Evolutionary conservation across 2,113 vertebrate genomes (phyloP), one percentile per base, ranked within the genome.

Genomic region (Phaetusa simplex): DNA sequence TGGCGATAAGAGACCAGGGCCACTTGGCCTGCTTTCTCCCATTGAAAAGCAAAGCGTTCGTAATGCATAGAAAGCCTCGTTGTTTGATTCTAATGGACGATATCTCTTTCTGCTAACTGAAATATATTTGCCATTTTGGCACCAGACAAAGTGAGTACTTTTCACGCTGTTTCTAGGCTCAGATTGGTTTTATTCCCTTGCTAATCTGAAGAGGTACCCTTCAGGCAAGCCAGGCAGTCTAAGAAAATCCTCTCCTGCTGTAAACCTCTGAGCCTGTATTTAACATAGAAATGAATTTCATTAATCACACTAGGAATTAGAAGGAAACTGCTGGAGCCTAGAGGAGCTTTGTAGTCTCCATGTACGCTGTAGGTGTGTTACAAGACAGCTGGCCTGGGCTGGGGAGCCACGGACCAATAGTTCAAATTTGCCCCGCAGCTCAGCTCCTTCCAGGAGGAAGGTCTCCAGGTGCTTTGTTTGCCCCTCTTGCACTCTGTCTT

Each of bases 171-270:
- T 90, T 94, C 56, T 77, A n/a, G 56, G 65, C 59, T 82, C 55
- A 43, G 47, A 64, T 72, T 80, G 58, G 27, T 77, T 94, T 94
- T 82, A 76, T 91, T 90, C 65, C 65, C 30, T 89, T 87, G 87
- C 29, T 85, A 79, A 82, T 90, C 78, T 90, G 70, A 95, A 94
- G 88, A 93, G 42, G n/a, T 80, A 32, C 50, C 53, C 79, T 90
- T 94, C 82, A 86, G 42, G 83, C 85, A 78, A 84, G 86, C 40
- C 38, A 59, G 47, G 59, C 76, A 61, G 70, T 49, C 61, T 47
- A 82, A 64, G 66, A 77, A 96, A 82, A 95, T 73, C 78, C 62
- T 67, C 24, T 92, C 71, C 82, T 82, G 40, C 62, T 80, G 58
- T 67, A 78, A 80, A 73, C 30, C 32, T 79, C 84, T 76, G 52